phyloP scores from a whole-genome alignment of 2,797 vertebrate species.

The Hemitrygon akajei region DNA sequence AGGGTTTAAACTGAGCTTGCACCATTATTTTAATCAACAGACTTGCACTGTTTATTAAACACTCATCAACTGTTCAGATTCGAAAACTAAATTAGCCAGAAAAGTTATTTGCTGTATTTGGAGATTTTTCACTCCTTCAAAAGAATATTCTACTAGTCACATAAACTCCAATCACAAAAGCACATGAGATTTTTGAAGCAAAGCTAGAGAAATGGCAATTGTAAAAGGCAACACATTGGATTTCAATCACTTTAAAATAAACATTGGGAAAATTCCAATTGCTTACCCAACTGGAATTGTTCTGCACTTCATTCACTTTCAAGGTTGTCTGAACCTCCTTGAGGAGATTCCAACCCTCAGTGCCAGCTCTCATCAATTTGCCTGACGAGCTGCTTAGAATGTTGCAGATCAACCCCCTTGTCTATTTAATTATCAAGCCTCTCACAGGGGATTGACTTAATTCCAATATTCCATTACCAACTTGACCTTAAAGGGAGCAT shows the following conservation, averaged over 20 bases:
- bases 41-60: not conserved
- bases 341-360: not conserved
- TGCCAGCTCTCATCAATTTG: not conserved
- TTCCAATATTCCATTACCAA: slow-evolving; percentile 31
- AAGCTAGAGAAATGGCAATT: not conserved
- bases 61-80: not conserved
- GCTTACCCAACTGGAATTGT: not conserved
- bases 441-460: slow-evolving; percentile 8
- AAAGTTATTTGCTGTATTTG: not conserved
- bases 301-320: not conserved
- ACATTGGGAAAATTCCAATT: not conserved
- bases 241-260: not conserved
- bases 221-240: not conserved
- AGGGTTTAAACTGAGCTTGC: not conserved
- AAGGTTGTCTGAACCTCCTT: slow-evolving; percentile 23
- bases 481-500: slow-evolving; percentile 14
- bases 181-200: not conserved
- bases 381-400: not conserved
- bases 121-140: not conserved
- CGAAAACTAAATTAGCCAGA: not conserved
- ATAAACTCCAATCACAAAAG: not conserved
- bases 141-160: not conserved
- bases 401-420: not conserved
- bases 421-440: slow-evolving; percentile 1
- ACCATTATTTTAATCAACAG: not conserved